These are phyloP conservation scores for Teleogryllus occipitalis DNA, from an alignment of 1,140 invertebrate genomes.

Conservation along the genomic window DNA sequence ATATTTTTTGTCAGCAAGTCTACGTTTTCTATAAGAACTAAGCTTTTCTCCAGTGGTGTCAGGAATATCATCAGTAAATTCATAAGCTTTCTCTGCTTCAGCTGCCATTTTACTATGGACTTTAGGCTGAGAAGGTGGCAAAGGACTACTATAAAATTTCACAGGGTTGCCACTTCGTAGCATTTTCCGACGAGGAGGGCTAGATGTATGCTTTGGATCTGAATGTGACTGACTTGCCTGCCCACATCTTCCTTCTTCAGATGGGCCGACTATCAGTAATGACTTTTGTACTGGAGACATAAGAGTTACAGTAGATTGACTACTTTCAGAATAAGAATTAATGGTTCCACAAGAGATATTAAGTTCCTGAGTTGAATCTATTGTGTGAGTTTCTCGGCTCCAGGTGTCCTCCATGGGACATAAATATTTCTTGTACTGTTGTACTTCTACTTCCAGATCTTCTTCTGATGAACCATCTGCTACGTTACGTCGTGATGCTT, in stretches of 20 bases:
- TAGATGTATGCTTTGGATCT: neutral
- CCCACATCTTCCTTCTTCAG: constrained; percentile 30
- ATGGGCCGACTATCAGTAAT: constrained; percentile 24
- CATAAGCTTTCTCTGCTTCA: constrained; percentile 67
- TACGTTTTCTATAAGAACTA: constrained; percentile 67
- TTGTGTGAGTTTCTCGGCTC: constrained; percentile 13
- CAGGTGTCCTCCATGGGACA: neutral
- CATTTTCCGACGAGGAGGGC: neutral
- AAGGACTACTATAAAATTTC: constrained; percentile 7
- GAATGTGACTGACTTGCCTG: constrained; percentile 20
- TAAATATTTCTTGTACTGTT: neutral
- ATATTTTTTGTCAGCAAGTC: constrained; percentile 84
- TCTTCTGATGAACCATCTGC: neutral
- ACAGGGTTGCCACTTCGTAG: constrained; percentile 3
- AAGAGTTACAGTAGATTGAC: constrained; percentile 8
- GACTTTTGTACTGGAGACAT: constrained; percentile 12
- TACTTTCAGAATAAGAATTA: neutral
- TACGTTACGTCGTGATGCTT: constrained; percentile 3
- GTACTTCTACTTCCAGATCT: neutral
- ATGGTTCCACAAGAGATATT: constrained; percentile 22
- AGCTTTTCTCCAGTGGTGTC: constrained; percentile 72
- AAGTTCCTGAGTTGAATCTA: constrained; percentile 21
- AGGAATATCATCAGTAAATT: constrained; percentile 67
- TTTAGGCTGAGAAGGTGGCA: constrained; percentile 9
- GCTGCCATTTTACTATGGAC: constrained; percentile 16